Evolutionary conservation across 2,113 vertebrate genomes (phyloP).

Genomic region (Rostratula benghalensis): DNA sequence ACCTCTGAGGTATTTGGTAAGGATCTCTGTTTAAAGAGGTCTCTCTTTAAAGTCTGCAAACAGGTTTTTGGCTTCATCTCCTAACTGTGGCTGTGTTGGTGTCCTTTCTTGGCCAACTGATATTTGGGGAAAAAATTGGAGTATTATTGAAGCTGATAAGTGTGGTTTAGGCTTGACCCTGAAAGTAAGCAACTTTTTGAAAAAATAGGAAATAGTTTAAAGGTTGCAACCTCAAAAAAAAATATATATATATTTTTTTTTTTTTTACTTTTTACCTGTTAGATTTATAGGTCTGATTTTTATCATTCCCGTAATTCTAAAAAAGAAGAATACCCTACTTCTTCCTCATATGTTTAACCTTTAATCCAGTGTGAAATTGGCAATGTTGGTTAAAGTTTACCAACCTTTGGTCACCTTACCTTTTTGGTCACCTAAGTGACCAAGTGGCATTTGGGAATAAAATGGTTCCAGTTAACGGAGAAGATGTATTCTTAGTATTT

Average conservation of each 20-base stretch:
- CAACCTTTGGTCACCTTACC: too few species aligned
- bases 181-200: neutral
- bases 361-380: neutral
- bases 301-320: neutral
- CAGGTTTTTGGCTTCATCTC: neutral
- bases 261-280: neutral
- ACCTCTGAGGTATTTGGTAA: neutral
- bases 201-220: neutral
- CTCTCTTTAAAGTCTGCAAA: neutral
- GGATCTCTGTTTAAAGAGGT: neutral
- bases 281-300: neutral
- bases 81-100: neutral
- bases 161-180: neutral
- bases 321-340: neutral
- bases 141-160: neutral
- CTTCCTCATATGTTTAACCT: neutral
- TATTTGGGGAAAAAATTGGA: neutral
- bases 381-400: neutral
- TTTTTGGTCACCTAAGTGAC: neutral
- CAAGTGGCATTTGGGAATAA: neutral
- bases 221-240: neutral
- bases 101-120: neutral
- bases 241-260: neutral
- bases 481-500: neutral
- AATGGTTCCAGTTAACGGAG: neutral